Evolutionary conservation across 2,888 invertebrate species (phyloP).

Genomic region (Matsumyia berberina): DNA sequence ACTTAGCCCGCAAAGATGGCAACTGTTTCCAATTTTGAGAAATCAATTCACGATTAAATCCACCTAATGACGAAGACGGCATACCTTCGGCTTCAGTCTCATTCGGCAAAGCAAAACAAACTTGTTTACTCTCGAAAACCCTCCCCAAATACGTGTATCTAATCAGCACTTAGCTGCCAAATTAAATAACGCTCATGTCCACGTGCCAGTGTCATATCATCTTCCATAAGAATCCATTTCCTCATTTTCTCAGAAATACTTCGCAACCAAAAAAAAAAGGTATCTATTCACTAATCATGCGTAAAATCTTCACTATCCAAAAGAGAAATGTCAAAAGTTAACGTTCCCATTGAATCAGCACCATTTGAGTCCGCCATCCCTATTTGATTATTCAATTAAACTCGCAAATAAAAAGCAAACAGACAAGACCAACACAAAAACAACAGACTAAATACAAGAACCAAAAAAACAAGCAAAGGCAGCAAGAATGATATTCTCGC

Average conservation of each 20-base stretch:
- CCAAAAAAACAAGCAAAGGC: background rate
- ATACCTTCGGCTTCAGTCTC: too few relatives aligned
- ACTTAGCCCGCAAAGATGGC: too few relatives aligned
- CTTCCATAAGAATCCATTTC: background rate
- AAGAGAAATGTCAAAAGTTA: slow-evolving; percentile 15
- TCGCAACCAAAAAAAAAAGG: background rate
- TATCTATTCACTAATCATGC: background rate
- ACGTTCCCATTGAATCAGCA: slow-evolving; percentile 31
- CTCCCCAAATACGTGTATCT: too few relatives aligned
- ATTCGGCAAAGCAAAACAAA: too few relatives aligned
- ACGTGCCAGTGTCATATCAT: background rate
- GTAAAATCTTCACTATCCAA: background rate
- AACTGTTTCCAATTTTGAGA: too few relatives aligned
- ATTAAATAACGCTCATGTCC: too few relatives aligned
- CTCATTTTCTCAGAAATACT: background rate
- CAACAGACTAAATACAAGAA: slow-evolving; percentile 8
- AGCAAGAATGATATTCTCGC: slow-evolving; percentile 29
- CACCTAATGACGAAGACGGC: too few relatives aligned
- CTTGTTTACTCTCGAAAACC: too few relatives aligned
- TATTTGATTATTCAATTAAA: slow-evolving; percentile 64
- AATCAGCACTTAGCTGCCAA: too few relatives aligned
- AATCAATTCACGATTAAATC: too few relatives aligned
- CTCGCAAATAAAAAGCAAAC: slow-evolving; percentile 62
- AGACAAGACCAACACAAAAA: slow-evolving; percentile 16
- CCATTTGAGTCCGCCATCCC: slow-evolving; percentile 28